Conservation (phyloP, 2,113 vertebrate genomes). For the Crotalus helleri region DNA sequence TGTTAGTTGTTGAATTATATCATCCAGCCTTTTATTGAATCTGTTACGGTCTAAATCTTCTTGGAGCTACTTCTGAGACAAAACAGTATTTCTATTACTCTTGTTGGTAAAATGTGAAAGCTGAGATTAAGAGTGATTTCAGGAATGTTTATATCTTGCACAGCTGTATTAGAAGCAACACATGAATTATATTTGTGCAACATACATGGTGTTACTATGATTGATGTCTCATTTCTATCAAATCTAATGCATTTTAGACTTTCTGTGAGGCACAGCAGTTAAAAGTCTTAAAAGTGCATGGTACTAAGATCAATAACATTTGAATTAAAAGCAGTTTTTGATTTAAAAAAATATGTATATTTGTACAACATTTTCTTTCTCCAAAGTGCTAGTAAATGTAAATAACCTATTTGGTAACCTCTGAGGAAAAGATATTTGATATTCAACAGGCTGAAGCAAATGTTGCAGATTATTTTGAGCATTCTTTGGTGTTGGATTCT, state of each 20-base stretch:
- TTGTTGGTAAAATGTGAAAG: background rate
- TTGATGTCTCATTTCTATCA: background rate
- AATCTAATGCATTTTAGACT: background rate
- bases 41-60: background rate
- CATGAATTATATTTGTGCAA: background rate
- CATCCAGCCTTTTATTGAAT: background rate
- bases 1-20: background rate
- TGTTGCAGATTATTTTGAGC: background rate
- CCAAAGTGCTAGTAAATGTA: background rate
- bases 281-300: background rate
- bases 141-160: background rate
- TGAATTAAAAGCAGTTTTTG: background rate
- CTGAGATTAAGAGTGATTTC: background rate
- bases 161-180: background rate
- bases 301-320: background rate
- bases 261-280: background rate
- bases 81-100: background rate
- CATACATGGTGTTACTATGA: background rate
- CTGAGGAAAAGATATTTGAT: background rate
- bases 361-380: background rate
- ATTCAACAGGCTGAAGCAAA: background rate
- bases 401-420: background rate
- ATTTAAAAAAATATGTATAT: background rate
- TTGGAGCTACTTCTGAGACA: background rate
- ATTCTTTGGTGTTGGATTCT: background rate